Evolutionary conservation across 2,888 invertebrate genomes (phyloP), one percentile per base, ranked within the genome.

Genomic region (Caenorhabditis becei): DNA sequence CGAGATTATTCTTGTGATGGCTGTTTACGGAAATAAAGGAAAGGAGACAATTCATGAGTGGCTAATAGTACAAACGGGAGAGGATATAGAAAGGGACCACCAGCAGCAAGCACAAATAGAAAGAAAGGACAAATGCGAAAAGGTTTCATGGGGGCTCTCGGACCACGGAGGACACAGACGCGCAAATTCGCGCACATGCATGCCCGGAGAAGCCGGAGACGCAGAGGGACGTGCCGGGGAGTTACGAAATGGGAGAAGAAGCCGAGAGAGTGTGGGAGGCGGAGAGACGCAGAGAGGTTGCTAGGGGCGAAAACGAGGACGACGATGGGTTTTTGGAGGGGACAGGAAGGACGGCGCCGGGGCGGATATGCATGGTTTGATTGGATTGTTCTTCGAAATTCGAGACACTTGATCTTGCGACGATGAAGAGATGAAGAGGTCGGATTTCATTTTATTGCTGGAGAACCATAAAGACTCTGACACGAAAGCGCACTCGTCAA

Each of bases 71-170:
- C 54, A 74, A 71, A 56, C 35, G 66, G 65, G 59, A 20, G 41
- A 49, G 41, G 49, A 63, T 32, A 44, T 58, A 70, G 65, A 51
- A 65, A 32, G 28, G 49, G 62, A 54, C 61, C 69, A 47, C 58
- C 70, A 66, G 65, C n/a, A n/a, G n/a, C n/a, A 66, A n/a, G 47
- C 49, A 24, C 41, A 70, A 51, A 58, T 23, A 54, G 58, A 58
- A 66, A 66, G 77, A 41, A 32, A 61, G 66, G 71, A 75, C 72
- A 72, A 72, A 72, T 72, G 72, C 63, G 63, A 65, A 72, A 72
- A 72, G 72, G 72, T 72, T 72, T 72, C 72, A 72, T 63, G 8
- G 26, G 16, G 3, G 56, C 56, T 41, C 16, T 41, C 10, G 23
- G 49, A 49, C 49, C 37, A 44, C 8, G 51, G 56, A 70, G 56